Evolutionary conservation across 2,888 invertebrate genomes (phyloP), one percentile per base, ranked within the genome.

Genomic region (Sarcophaga rosellei): DNA sequence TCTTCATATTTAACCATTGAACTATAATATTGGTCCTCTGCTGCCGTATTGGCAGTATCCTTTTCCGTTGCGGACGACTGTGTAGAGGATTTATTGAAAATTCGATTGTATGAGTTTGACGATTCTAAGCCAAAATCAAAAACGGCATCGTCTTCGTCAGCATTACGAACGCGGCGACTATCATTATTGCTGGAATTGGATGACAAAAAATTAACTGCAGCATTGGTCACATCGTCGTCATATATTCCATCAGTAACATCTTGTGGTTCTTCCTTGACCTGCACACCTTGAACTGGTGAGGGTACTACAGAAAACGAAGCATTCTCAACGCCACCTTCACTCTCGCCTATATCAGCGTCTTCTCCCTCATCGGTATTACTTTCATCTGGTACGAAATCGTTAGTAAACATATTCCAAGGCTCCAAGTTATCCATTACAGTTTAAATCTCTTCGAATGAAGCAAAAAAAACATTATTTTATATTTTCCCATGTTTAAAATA

Each of bases 361-460:
- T 66, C 83, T 4, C 63, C 86, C 35, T 87, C 87, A 44, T 87
- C 88, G 44, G 88, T 89, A n/a, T 70, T 75, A 45, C 17, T 45
- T 20, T 74, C 86, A 74, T 79, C 81, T 62, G 83, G 63, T 80
- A 90, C 89, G 75, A 90, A 90, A 45, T 92, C 91, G 5, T 89
- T 86, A 47, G 90, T 90, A 87, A 91, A 92, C 91, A 92, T 91
- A 81, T 90, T 92, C 91, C 91, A 91, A 21, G 92, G 89, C 69
- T 91, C 92, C 87, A 91, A 89, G 69, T 90, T 89, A 70, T 92
- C 91, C 91, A 91, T 92, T 81, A 15, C 17, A 17, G 4, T 53
- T 53, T 17, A 53, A 53, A 53, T 17, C 5, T 53, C 15, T 12
- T 53, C 4, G 5, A 15, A 17, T 17, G 5, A 53, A 53, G 17